These are phyloP conservation scores for Chloroclystis v-ata DNA, from an alignment of 2,888 invertebrate species.

Conservation along the genomic window DNA sequence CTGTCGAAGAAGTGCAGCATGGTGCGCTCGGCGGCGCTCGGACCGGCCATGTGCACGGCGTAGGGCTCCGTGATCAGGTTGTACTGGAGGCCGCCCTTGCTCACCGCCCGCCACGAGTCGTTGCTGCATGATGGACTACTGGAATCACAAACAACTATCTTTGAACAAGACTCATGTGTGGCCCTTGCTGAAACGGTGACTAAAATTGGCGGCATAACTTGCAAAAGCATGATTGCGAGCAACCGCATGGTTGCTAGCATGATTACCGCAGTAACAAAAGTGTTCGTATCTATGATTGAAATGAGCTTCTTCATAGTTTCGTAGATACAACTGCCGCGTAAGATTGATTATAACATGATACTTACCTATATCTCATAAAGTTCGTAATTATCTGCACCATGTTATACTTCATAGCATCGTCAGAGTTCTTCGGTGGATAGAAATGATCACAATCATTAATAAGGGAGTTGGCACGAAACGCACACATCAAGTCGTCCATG, in stretches of 20 bases:
- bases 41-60: neutral
- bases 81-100: neutral
- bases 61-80: constrained; percentile 1
- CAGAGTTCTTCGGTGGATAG: constrained; percentile 16
- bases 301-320: too few relatives aligned
- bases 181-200: too few relatives aligned
- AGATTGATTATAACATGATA: too few relatives aligned
- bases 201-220: too few relatives aligned
- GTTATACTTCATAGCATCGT: constrained; percentile 30
- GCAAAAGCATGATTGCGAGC: too few relatives aligned
- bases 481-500: constrained; percentile 65
- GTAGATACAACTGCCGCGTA: too few relatives aligned
- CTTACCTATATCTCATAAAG: constrained; percentile 15
- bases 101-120: neutral
- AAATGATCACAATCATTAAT: constrained; percentile 19
- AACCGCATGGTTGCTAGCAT: too few relatives aligned
- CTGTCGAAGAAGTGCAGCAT: constrained; percentile 17
- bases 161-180: too few relatives aligned
- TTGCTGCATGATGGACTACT: constrained; percentile 1
- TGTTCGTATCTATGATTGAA: too few relatives aligned
- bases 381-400: constrained; percentile 29
- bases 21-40: constrained; percentile 6
- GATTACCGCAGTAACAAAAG: too few relatives aligned
- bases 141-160: neutral
- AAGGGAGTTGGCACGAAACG: constrained; percentile 46